Percentiles rank a stretch among this genome's conserved stretches.
phyloP scores from a whole-genome alignment of 2,888 invertebrate species.

The Cremastinae sp. region DNA sequence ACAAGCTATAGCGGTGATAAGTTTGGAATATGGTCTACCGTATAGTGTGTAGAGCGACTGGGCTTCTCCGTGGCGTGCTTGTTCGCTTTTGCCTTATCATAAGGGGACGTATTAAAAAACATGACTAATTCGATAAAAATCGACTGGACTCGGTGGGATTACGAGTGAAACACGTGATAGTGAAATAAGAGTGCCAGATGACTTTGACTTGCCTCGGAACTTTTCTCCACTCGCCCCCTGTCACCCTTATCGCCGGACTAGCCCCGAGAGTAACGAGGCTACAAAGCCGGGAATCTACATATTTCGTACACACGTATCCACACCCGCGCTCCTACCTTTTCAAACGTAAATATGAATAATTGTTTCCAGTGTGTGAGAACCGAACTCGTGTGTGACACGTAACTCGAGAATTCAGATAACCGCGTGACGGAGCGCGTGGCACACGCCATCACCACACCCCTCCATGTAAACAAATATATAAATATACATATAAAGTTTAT shows the following conservation, averaged over 20 bases:
- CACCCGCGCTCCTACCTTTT: background rate
- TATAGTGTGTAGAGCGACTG: conserved; percentile 9
- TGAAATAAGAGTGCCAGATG: conserved; percentile 37
- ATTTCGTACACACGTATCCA: background rate
- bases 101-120: conserved; percentile 58
- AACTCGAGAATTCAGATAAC: conserved; percentile 52
- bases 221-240: background rate
- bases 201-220: conserved; percentile 11
- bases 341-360: conserved; percentile 17
- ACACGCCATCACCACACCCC: conserved; percentile 47
- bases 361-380: conserved; percentile 20
- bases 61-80: conserved; percentile 21
- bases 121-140: conserved; percentile 59
- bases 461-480: background rate
- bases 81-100: conserved; percentile 38
- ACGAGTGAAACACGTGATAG: conserved; percentile 49
- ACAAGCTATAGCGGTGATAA: conserved; percentile 19
- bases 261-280: conserved; percentile 13
- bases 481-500: conserved; percentile 15
- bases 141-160: conserved; percentile 53
- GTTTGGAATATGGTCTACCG: conserved; percentile 8
- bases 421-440: conserved; percentile 43
- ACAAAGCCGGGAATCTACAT: background rate
- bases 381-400: conserved; percentile 50
- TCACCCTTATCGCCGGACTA: conserved; percentile 1